Base-by-base conservation (phyloP, 1,140 invertebrate species). In the Pogonomyrmex barbatus region DNA sequence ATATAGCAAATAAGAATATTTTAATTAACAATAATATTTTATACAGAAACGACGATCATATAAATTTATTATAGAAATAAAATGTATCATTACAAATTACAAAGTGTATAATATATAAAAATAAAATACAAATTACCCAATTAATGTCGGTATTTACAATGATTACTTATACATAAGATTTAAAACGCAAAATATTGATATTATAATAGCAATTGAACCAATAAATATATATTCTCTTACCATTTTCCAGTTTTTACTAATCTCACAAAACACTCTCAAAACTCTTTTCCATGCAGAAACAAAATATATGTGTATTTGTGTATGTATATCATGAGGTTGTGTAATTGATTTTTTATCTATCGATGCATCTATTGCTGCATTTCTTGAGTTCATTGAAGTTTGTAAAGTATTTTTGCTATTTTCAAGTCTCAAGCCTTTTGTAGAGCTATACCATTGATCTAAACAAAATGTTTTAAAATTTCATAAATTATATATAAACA, bases 191-290 rank as follows among this genome's bases (percentile, higher is more conserved):
- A 54, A 70, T 47, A 86, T 54, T 36, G 56, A 83, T 86, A 83
- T 86, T 30, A 86, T 2, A 73, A 86, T 36, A 36, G 30, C 56
- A 73, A 24, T 47, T 73, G 14, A 30, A n/a, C 58, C 67, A 65
- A 70, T 47, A 70, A 86, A 83, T 65, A 63, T 68, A 36, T 86
- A 86, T 63, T 83, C 67, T 54, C 79, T 82, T 83, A 83, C 68
- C 65, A 5, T 86, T 10, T 33, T 71, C 85, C 85, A 86, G 39
- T 73, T 83, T 73, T 73, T 39, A 24, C 2, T 36, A 12, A 36
- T 36, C 10, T 86, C 17, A 56, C 56, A 83, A n/a, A 73, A 2
- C 9, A 54, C 33, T 52, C 14, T 45, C 50, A 58, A 65, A 65
- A 56, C 24, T 63, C 45, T 85, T 17, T 78, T 52, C 70, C 71